Evolutionary conservation across 2,113 vertebrate genomes (phyloP).

Genomic region (Dolichallabes microphthalmus): DNA sequence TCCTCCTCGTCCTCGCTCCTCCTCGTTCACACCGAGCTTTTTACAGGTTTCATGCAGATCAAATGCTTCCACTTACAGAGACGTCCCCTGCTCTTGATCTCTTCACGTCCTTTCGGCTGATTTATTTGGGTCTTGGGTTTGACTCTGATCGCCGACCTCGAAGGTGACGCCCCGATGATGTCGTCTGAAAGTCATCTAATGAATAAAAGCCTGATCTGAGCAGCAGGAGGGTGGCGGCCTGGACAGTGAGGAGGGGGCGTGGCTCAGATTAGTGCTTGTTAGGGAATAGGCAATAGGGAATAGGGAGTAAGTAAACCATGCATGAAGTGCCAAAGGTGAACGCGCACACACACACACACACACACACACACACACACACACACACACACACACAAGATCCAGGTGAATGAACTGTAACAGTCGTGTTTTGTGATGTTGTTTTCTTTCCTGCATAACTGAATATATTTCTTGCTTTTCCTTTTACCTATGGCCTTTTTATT

Average conservation of each 20-base stretch:
- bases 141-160: background rate
- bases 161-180: background rate
- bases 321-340: background rate
- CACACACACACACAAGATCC: conserved; percentile 20
- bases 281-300: background rate
- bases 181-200: too few species aligned
- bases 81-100: conserved; percentile 2
- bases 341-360: background rate
- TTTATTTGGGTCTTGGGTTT: background rate
- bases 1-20: background rate
- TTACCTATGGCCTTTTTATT: background rate
- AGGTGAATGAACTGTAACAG: conserved; percentile 22
- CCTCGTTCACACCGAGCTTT: conserved; percentile 27
- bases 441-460: conserved; percentile 18
- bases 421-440: conserved; percentile 13
- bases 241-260: background rate
- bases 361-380: conserved; percentile 20
- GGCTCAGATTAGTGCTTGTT: background rate
- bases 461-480: background rate
- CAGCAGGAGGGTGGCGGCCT: background rate
- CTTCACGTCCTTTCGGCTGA: conserved; percentile 9
- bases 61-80: background rate
- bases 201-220: background rate
- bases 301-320: background rate
- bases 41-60: conserved; percentile 33